phyloP scores from a whole-genome alignment of 2,888 invertebrate genomes.

The Syrphus vitripennis region DNA sequence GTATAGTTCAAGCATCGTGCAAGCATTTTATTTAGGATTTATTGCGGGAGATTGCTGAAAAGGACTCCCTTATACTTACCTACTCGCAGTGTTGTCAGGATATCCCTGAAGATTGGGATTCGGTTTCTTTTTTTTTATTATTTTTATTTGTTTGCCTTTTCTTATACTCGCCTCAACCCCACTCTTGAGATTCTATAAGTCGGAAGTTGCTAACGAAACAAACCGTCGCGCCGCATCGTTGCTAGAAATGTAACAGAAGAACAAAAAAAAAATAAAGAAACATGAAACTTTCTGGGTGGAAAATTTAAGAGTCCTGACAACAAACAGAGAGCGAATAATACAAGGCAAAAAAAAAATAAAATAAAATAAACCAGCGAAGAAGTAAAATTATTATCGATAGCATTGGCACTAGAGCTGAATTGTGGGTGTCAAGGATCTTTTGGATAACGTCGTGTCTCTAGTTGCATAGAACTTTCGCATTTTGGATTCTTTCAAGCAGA shows the following conservation, averaged over 20 bases:
- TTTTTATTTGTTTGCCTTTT: slow-evolving; percentile 1
- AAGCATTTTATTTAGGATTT: slow-evolving; percentile 58
- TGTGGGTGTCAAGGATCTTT: slow-evolving; percentile 55
- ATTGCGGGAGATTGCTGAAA: slow-evolving; percentile 49
- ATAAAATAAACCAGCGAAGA: slow-evolving; percentile 26
- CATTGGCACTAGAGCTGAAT: slow-evolving; percentile 56
- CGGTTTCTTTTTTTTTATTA: not conserved
- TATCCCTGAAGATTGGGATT: slow-evolving; percentile 40
- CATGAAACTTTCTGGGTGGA: slow-evolving; percentile 34
- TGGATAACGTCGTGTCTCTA: slow-evolving; percentile 29
- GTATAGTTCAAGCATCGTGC: slow-evolving; percentile 2
- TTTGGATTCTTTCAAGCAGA: slow-evolving; percentile 44
- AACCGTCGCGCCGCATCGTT: not conserved
- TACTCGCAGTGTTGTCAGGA: slow-evolving; percentile 19
- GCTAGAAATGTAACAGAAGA: not conserved
- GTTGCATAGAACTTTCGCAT: slow-evolving; percentile 42
- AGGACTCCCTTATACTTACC: slow-evolving; percentile 12
- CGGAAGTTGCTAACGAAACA: slow-evolving; percentile 43
- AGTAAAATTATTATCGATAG: slow-evolving; percentile 52
- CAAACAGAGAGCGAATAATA: too few relatives aligned
- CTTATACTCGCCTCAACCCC: not conserved
- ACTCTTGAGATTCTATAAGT: slow-evolving; percentile 22
- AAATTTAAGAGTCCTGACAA: slow-evolving; percentile 27
- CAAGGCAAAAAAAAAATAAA: not conserved
- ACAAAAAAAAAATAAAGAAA: slow-evolving; percentile 21